phyloP scores from a whole-genome alignment of 2,113 vertebrate genomes.

The Scopus umbretta region DNA sequence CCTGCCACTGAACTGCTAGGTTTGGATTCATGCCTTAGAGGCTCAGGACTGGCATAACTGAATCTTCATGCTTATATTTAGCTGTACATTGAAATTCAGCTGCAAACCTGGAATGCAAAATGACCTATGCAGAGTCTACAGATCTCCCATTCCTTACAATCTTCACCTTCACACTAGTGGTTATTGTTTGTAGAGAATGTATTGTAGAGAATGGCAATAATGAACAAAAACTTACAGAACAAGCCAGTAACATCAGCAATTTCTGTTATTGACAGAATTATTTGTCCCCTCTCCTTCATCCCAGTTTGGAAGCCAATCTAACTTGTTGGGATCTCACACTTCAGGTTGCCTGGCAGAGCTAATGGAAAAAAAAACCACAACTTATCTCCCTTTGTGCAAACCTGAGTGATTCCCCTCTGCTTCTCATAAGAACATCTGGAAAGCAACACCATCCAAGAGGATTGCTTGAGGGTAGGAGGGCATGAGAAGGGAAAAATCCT shows the following conservation, averaged over 20 bases:
- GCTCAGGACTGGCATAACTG: neutral
- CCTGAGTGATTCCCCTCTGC: neutral
- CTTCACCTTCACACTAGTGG: neutral
- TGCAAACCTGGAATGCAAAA: neutral
- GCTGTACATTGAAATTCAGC: neutral
- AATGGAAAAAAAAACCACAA: neutral
- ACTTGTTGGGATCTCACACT: neutral
- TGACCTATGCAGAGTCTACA: neutral
- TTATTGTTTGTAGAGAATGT: neutral
- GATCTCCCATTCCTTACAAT: neutral
- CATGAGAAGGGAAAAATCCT: conserved; percentile 54
- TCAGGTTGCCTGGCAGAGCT: neutral
- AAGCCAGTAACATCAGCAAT: neutral
- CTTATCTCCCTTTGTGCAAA: neutral
- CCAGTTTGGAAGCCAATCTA: neutral
- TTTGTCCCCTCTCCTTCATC: neutral
- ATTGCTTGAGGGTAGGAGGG: conserved; percentile 40
- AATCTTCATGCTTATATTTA: neutral
- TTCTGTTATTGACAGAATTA: neutral
- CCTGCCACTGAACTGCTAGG: neutral
- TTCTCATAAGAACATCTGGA: conserved; percentile 43
- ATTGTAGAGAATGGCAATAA: neutral
- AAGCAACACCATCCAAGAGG: conserved; percentile 7
- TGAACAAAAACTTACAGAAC: neutral
- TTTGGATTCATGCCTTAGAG: neutral